Evolutionary conservation across 2,888 invertebrate genomes (phyloP).

Genomic region (Cheilosia grossa): DNA sequence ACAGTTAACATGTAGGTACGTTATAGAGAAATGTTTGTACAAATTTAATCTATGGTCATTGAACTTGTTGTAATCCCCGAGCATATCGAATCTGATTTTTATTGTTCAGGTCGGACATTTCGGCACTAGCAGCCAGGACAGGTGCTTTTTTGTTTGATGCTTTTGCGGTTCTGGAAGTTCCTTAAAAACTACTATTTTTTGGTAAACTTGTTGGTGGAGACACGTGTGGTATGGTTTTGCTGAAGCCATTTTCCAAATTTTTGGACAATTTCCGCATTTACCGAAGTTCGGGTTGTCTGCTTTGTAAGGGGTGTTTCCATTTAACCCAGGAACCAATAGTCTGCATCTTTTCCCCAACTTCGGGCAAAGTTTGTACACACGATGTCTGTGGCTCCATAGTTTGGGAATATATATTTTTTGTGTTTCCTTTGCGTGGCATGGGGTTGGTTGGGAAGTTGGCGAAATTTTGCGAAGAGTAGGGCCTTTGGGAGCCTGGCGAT

Average conservation of each 20-base stretch:
- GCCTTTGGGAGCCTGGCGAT: constrained; percentile 56
- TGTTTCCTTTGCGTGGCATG: constrained; percentile 52
- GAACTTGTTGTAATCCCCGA: constrained; percentile 79
- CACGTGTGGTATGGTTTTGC: constrained; percentile 10
- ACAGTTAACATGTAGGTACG: constrained; percentile 69
- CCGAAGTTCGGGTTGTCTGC: constrained; percentile 42
- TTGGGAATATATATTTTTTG: constrained; percentile 51
- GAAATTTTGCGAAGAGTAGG: constrained; percentile 65
- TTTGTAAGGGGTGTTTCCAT: constrained; percentile 56
- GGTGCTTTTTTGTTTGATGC: constrained; percentile 19
- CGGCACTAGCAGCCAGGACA: not conserved
- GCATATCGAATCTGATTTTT: constrained; percentile 70
- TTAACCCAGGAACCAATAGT: constrained; percentile 60
- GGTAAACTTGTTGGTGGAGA: no score
- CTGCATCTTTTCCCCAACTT: constrained; percentile 70
- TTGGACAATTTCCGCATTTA: constrained; percentile 40
- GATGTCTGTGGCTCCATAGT: constrained; percentile 60
- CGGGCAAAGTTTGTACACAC: constrained; percentile 59
- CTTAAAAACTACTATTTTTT: not conserved
- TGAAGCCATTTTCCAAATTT: constrained; percentile 13
- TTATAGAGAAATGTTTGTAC: constrained; percentile 66
- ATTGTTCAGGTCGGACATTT: constrained; percentile 29
- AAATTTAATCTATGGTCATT: constrained; percentile 80
- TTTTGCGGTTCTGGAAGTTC: constrained; percentile 8
- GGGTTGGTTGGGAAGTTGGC: constrained; percentile 51